Evolutionary conservation across 2,797 vertebrate species (phyloP), one percentile per base, ranked within the genome.

Genomic region (Melanotaenia nigrans): DNA sequence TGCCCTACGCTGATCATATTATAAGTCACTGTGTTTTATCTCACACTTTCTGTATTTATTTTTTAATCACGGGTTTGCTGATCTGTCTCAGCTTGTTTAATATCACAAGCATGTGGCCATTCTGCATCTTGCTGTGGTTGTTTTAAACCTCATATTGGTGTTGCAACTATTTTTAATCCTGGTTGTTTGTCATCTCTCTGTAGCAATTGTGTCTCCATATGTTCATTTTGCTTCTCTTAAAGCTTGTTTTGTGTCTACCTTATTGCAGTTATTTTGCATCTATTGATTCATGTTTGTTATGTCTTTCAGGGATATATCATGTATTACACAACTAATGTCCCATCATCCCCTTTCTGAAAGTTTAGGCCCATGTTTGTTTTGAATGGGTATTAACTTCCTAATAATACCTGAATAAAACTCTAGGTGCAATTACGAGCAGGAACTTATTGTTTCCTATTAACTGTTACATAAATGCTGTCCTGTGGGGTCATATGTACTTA

Each of bases 401-500:
- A 33, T 33, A 63, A 22, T 16, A 35, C 3, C 8, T 18, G 3
- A 30, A 45, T 32, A 42, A 67, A 14, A 68, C 9, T 16, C 4
- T 53, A 16, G 13, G 14, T 42, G 40, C 16, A 42, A 42, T 16
- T 42, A 45, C 25, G 22, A 28, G 42, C 28, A 32, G 28, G 24
- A 12, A 30, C 9, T 32, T 3, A 12, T 55, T 53, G 61, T 24
- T 42, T 36, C 30, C 18, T 42, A 65, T 4, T 1, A 5, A 16
- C 12, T 24, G 22, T 9, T n/a, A 13, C 55, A 58, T 33, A 4
- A 24, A 47, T 12, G 57, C 16, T 45, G 32, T 40, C 18, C 51
- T 49, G 10, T 56, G 20, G 51, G 65, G 40, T 33, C 68, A 71
- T 47, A 53, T 33, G 57, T 32, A 69, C 91, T n/a, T 91, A 95